Conservation (phyloP, 2,797 vertebrate species). For the Poeciliopsis turneri region DNA sequence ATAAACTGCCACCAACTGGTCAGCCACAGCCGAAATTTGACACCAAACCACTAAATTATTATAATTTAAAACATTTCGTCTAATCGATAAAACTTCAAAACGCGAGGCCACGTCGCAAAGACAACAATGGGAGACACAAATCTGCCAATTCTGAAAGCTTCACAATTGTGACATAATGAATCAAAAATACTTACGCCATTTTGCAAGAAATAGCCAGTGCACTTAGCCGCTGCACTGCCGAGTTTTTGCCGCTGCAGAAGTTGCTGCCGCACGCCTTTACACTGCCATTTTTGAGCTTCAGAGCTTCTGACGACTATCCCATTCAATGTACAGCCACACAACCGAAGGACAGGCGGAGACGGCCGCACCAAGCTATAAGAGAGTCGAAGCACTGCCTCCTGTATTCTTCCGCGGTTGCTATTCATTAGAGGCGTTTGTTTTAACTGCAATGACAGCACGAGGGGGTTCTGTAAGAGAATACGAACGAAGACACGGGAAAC, state of each 20-base stretch:
- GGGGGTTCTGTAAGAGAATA: background rate
- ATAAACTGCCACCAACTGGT: background rate
- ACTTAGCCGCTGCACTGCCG: constrained; percentile 81
- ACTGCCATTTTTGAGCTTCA: constrained; percentile 73
- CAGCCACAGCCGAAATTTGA: constrained; percentile 15
- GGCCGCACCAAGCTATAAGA: constrained; percentile 36
- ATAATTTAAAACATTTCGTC: background rate
- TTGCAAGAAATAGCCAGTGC: constrained; percentile 82
- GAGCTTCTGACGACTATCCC: background rate
- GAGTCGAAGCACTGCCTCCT: constrained; percentile 26
- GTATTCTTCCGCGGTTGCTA: constrained; percentile 61
- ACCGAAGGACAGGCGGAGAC: rapidly evolving
- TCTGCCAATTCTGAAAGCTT: background rate
- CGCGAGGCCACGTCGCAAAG: background rate
- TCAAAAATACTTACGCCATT: constrained; percentile 83
- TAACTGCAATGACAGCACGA: rapidly evolving
- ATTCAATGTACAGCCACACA: rapidly evolving
- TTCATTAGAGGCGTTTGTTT: constrained; percentile 6
- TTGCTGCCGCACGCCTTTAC: constrained; percentile 75
- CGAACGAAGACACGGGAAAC: background rate
- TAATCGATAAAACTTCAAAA: background rate
- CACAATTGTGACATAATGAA: background rate
- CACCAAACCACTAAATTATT: constrained; percentile 8
- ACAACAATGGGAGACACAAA: background rate
- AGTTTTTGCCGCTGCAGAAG: constrained; percentile 77